phyloP scores from a whole-genome alignment of 2,113 vertebrate species.

The Tachycineta bicolor region DNA sequence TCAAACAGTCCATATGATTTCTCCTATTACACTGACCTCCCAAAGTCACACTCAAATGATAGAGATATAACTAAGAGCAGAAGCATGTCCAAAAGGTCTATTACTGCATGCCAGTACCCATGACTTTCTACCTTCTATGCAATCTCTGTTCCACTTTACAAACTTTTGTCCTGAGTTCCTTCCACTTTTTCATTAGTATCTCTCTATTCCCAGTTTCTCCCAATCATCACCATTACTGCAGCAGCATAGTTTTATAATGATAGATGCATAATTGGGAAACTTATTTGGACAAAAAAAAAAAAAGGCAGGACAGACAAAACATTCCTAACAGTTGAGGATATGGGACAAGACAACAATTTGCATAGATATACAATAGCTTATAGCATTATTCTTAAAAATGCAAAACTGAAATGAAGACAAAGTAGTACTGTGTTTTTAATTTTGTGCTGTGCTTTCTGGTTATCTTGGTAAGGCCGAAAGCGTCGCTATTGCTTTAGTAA shows the following conservation, averaged over 20 bases:
- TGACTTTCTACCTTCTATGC: background rate
- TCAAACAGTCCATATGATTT: background rate
- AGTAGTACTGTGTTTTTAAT: background rate
- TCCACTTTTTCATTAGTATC: background rate
- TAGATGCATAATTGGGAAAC: background rate
- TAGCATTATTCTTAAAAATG: background rate
- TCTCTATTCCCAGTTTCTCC: background rate
- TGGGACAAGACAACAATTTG: background rate
- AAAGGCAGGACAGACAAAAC: background rate
- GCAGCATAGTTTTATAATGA: background rate
- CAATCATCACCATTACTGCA: background rate
- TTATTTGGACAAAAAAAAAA: background rate
- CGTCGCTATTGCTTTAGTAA: background rate
- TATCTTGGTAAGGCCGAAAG: background rate
- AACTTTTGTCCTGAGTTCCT: background rate
- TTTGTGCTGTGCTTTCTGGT: background rate
- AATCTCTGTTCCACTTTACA: background rate
- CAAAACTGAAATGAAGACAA: background rate
- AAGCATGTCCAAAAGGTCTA: background rate
- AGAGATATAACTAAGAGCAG: background rate
- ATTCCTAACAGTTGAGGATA: background rate
- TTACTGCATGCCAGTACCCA: background rate
- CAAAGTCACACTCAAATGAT: background rate
- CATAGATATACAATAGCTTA: background rate
- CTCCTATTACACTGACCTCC: background rate